These are phyloP conservation scores for Ceyx cyanopectus DNA, from an alignment of 2,113 vertebrate species.

Conservation along the genomic window DNA sequence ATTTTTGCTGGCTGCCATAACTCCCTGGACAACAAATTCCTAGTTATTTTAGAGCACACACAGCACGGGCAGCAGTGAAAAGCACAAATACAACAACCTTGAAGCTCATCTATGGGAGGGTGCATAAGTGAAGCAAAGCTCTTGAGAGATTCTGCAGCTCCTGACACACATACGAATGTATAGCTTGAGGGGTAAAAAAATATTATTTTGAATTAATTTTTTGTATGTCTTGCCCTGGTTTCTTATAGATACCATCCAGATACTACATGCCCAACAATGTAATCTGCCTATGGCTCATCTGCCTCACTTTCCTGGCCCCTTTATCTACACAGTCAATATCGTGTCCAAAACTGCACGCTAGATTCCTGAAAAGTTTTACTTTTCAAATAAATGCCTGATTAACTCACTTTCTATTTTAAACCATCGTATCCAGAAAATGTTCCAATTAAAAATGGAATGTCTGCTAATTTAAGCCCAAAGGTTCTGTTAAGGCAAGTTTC, in stretches of 20 bases:
- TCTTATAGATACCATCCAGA: neutral
- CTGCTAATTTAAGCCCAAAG: slow-evolving; percentile 47
- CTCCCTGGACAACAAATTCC: neutral
- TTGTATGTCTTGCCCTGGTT: neutral
- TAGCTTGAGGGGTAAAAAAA: neutral
- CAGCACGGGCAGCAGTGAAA: neutral
- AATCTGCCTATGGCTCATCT: neutral
- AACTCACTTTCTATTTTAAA: slow-evolving; percentile 10
- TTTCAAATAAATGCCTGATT: slow-evolving; percentile 20
- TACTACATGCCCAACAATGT: neutral
- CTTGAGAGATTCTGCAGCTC: neutral
- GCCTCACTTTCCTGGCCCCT: neutral
- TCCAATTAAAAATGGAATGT: slow-evolving; percentile 42
- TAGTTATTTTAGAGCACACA: neutral
- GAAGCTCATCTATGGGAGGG: neutral
- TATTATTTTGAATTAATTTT: neutral
- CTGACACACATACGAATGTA: neutral
- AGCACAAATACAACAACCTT: neutral
- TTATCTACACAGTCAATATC: neutral
- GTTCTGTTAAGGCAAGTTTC: slow-evolving; percentile 39
- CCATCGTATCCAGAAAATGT: neutral
- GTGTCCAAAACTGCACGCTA: neutral
- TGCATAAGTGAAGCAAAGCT: neutral
- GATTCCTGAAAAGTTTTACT: neutral
- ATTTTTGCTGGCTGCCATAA: neutral